Evolutionary conservation across 35 echinoderm and acorn worm species (phyloP), one percentile per base, ranked within the genome.

Genomic region (Apostichopus japonicus): DNA sequence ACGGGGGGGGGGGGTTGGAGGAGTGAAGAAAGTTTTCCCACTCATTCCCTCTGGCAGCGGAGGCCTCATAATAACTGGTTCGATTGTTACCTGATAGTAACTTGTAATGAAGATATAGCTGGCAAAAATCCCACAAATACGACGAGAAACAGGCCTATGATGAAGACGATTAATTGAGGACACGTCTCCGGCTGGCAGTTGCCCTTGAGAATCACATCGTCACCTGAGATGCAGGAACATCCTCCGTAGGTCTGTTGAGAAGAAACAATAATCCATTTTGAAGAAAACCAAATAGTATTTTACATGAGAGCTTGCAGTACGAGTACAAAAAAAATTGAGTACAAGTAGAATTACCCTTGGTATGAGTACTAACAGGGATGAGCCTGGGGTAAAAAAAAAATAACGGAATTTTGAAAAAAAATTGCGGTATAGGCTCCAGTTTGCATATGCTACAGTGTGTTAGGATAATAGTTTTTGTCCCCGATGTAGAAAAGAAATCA

Each of bases 161-260:
- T 89, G 67, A 65, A 89, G n/a, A 89, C 51, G 21, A 25, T 72
- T 72, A 89, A n/a, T 33, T 89, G 86, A 13, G 56, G 56, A 72
- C 86, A 89, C 8, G 13, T 67, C 86, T 75, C 61, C 1, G 86
- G 16, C 17, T 89, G 23, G 24, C 86, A 89, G 14, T 6, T 24
- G 14, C 86, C 86, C 56, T 89, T 72, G 5, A 15, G 56, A 19
- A 89, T 7, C 6, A 89, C 22, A 10, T 53, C 44, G 11, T 59
- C 19, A 16, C 23, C 63, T n/a, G 62, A 63, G 8, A 89, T 23
- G 52, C 86, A 89, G 8, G 67, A 65, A 51, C 86, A 89, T 27
- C 67, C 24, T 73, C 86, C 86, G 23, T 65, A 89, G 17, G 56
- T 72, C 86, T 89, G 86, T 21, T 0, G 56, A 57, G 1, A 8